Conservation (phyloP, 2,113 vertebrate genomes). For the Rhabdornis inornatus region DNA sequence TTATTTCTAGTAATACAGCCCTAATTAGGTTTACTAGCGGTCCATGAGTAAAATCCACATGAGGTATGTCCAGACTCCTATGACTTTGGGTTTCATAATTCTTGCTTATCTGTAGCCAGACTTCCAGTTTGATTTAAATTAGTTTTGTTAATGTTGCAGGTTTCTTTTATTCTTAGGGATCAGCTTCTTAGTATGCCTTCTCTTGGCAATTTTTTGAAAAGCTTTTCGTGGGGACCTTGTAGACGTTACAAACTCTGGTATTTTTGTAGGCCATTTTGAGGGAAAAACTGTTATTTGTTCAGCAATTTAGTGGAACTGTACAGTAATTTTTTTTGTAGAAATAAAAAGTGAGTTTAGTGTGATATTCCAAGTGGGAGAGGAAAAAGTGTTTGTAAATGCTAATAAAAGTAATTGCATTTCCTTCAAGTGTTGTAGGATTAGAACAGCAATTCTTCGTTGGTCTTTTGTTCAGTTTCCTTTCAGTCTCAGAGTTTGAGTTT, state of each 20-base stretch:
- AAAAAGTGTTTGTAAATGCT: background rate
- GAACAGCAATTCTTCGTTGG: background rate
- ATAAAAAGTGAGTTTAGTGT: background rate
- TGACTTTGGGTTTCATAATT: slow-evolving; percentile 12
- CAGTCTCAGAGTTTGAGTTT: background rate
- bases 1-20: slow-evolving; percentile 31
- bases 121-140: slow-evolving; percentile 16
- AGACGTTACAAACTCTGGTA: background rate
- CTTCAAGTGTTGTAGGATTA: background rate
- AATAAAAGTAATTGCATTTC: background rate
- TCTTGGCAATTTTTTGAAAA: background rate
- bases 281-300: background rate
- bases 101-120: background rate
- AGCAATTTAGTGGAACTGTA: background rate
- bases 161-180: background rate
- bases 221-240: background rate
- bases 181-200: background rate
- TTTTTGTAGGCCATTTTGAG: background rate
- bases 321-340: background rate
- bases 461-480: background rate
- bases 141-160: background rate
- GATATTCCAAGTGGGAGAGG: background rate
- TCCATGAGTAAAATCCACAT: slow-evolving; percentile 40
- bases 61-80: background rate
- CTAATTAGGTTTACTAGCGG: slow-evolving; percentile 24